These are phyloP conservation scores for Selenia dentaria DNA, from an alignment of 2,888 invertebrate species.

Conservation along the genomic window DNA sequence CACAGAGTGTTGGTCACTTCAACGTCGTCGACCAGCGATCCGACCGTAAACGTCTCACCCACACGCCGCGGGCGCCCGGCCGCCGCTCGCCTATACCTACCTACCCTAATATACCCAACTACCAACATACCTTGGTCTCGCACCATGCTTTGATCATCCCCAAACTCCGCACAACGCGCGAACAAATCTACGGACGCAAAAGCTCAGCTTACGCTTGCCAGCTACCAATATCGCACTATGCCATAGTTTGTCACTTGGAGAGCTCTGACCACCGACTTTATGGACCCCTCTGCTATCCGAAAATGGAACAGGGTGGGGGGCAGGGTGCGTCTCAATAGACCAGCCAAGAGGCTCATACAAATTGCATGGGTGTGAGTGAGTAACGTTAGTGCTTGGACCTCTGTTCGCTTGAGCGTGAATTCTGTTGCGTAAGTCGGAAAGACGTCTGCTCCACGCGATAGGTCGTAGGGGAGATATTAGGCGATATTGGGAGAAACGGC, in stretches of 20 bases:
- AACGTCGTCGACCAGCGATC: constrained; percentile 78
- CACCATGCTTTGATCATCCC: constrained; percentile 36
- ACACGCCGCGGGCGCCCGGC: constrained; percentile 78
- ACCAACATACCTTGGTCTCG: constrained; percentile 50
- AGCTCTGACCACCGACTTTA: constrained; percentile 70
- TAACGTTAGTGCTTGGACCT: constrained; percentile 76
- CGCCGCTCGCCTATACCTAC: constrained; percentile 74
- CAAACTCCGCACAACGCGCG: constrained; percentile 16
- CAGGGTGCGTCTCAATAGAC: constrained; percentile 42
- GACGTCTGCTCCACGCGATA: constrained; percentile 66
- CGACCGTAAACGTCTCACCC: constrained; percentile 84
- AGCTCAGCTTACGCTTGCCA: constrained; percentile 51
- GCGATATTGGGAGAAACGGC: constrained; percentile 60
- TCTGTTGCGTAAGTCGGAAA: constrained; percentile 81
- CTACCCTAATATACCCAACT: constrained; percentile 64
- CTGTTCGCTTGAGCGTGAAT: constrained; percentile 80
- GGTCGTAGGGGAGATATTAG: constrained; percentile 54
- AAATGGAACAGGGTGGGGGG: constrained; percentile 47
- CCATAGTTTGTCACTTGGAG: constrained; percentile 76
- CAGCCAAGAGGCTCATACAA: constrained; percentile 65
- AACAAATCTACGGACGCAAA: constrained; percentile 37
- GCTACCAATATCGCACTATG: constrained; percentile 75
- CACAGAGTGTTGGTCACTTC: constrained; percentile 46
- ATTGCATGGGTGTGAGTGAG: constrained; percentile 80
- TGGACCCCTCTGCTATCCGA: constrained; percentile 57